Conservation (phyloP, 2,797 vertebrate species). For the Sarcophilus harrisii region DNA sequence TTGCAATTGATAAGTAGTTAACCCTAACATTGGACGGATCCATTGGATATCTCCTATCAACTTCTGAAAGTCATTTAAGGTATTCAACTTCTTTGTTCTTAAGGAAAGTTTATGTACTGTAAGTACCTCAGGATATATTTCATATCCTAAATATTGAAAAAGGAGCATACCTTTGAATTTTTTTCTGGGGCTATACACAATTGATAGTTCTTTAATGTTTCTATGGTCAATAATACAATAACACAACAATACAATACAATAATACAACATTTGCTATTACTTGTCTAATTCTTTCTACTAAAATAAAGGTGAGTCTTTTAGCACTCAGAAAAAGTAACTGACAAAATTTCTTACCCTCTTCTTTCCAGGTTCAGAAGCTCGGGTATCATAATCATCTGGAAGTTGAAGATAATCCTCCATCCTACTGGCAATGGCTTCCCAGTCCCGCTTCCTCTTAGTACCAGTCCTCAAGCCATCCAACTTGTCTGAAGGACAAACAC, state of each 20-base stretch:
- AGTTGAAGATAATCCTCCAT: constrained; percentile 98
- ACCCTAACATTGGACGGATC: no score
- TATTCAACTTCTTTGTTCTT: no score
- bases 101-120: no score
- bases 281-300: constrained; percentile 28
- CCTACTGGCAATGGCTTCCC: constrained; percentile 90
- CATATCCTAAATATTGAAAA: no score
- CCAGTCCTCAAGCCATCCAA: constrained; percentile 95
- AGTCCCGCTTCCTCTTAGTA: constrained; percentile 95
- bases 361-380: constrained; percentile 97
- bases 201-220: no score
- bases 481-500: constrained; percentile 93
- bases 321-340: background rate
- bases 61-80: no score
- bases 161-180: no score
- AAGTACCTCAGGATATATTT: no score
- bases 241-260: background rate
- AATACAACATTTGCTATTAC: constrained; percentile 30
- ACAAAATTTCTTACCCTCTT: constrained; percentile 92
- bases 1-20: no score
- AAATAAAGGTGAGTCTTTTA: background rate
- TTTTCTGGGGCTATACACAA: no score
- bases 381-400: constrained; percentile 97
- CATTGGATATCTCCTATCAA: no score
- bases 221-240: constrained; percentile 7